Percentiles rank a stretch among this genome's conserved stretches.
Evolutionary conservation across 53 echinoderm and acorn worm species (phyloP).

Genomic region (Mesocentrotus franciscanus): DNA sequence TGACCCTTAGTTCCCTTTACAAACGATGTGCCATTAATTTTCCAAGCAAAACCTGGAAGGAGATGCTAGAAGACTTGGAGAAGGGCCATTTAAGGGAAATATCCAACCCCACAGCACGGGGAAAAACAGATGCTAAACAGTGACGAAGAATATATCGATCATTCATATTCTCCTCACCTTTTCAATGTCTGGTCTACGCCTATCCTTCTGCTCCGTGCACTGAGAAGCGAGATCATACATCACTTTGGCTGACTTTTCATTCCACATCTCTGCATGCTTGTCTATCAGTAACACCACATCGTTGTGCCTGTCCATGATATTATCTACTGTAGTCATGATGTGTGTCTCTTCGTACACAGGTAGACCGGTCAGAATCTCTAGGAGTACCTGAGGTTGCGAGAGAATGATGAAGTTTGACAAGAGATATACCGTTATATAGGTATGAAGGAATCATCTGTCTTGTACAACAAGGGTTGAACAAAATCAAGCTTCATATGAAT

Average conservation of each 20-base stretch:
- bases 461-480: too few species aligned
- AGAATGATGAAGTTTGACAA: neutral
- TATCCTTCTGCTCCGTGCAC: conserved; percentile 9
- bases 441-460: too few species aligned
- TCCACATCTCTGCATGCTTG: conserved; percentile 2
- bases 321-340: conserved; percentile 39
- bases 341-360: conserved; percentile 4
- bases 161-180: neutral
- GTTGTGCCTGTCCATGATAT: neutral
- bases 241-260: neutral
- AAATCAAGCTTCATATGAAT: too few species aligned
- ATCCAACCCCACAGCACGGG: too few species aligned
- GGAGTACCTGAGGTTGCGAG: conserved; percentile 1
- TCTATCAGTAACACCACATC: conserved; percentile 8
- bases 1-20: too few species aligned
- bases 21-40: too few species aligned
- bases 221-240: conserved; percentile 36
- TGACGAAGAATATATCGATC: too few species aligned
- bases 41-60: too few species aligned
- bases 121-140: too few species aligned
- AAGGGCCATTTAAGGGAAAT: too few species aligned
- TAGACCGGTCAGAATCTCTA: conserved; percentile 55
- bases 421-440: neutral
- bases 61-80: too few species aligned
- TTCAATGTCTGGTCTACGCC: conserved; percentile 4